phyloP scores from a whole-genome alignment of 2,113 vertebrate species.

The Empidonax alnorum region DNA sequence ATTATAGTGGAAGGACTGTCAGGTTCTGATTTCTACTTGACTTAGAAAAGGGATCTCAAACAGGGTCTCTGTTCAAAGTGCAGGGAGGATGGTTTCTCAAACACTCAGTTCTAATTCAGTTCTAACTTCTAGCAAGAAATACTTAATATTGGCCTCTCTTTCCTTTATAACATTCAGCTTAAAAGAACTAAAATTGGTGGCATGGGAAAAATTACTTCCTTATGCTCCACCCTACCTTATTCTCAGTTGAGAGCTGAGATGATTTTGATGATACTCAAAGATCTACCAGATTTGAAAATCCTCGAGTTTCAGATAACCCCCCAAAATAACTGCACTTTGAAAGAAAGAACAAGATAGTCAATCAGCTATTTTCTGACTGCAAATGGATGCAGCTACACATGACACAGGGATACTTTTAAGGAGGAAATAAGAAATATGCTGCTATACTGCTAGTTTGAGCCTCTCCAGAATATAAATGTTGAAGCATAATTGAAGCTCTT shows the following conservation, averaged over 20 bases:
- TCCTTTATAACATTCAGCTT: background rate
- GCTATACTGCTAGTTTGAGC: background rate
- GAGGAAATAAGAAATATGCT: background rate
- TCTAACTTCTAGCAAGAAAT: background rate
- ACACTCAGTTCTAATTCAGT: background rate
- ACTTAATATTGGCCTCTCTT: background rate
- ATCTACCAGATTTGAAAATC: background rate
- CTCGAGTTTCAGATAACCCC: background rate
- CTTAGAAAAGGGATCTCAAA: background rate
- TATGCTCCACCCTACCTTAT: background rate
- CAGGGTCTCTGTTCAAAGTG: background rate
- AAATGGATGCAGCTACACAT: background rate
- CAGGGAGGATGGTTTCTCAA: background rate
- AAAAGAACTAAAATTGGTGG: background rate
- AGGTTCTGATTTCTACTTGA: background rate
- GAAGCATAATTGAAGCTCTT: background rate
- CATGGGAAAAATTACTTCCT: background rate
- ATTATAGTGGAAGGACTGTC: background rate
- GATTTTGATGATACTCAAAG: background rate
- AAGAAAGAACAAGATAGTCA: background rate
- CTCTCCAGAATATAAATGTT: background rate
- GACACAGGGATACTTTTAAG: background rate
- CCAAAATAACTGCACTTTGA: background rate
- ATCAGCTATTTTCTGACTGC: background rate
- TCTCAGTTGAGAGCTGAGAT: accelerated